Conservation (phyloP, 2,113 vertebrate species). For the Rhynchomys soricoides region DNA sequence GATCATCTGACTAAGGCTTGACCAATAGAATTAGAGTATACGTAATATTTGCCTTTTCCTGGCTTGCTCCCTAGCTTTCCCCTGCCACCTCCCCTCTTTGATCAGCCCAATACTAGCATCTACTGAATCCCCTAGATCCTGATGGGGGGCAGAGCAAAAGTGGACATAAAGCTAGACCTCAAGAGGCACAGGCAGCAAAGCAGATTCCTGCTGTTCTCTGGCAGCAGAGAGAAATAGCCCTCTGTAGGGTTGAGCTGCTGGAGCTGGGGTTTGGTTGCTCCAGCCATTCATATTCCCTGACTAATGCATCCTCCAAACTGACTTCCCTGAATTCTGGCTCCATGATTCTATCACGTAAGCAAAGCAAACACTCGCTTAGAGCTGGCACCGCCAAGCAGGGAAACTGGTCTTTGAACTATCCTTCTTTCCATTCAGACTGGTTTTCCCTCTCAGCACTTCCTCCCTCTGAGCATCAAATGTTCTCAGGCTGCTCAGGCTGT, state of each 20-base stretch:
- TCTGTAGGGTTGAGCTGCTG: neutral
- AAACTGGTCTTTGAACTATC: conserved; percentile 78
- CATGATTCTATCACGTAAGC: conserved; percentile 59
- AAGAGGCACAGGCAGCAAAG: neutral
- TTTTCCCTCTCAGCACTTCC: conserved; percentile 78
- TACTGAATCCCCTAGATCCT: neutral
- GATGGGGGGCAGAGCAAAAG: neutral
- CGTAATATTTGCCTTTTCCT: neutral
- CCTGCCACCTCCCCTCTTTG: neutral
- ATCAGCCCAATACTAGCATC: neutral
- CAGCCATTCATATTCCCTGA: conserved; percentile 66
- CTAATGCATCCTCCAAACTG: conserved; percentile 73
- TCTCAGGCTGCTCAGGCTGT: conserved; percentile 78
- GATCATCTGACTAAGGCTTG: neutral
- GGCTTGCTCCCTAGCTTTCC: neutral
- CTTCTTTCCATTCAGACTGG: conserved; percentile 73
- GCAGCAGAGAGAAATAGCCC: neutral
- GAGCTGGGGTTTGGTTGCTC: conserved; percentile 46
- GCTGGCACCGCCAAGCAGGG: conserved; percentile 70
- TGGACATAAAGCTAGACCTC: neutral
- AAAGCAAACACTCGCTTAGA: conserved; percentile 74
- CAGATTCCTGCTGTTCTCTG: no score
- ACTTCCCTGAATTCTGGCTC: conserved; percentile 71
- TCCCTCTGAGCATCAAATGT: conserved; percentile 80
- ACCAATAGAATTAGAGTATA: neutral